Evolutionary conservation across 2,888 invertebrate species (phyloP).

Genomic region (Scaptomyza tumidula): DNA sequence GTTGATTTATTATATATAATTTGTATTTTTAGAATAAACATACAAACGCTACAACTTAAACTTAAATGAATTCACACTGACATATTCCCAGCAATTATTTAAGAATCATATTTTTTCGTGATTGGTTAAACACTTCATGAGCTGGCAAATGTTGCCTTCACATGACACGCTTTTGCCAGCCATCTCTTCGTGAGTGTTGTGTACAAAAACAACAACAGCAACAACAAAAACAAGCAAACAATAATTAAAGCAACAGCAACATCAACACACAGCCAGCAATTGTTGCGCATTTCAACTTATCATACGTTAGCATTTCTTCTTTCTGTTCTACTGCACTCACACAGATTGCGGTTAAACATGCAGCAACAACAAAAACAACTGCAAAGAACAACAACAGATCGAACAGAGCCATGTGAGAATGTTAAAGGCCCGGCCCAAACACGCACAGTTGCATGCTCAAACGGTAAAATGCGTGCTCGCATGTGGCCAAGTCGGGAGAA

Average conservation of each 20-base stretch:
- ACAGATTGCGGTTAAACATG: constrained; percentile 67
- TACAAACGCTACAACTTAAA: neutral
- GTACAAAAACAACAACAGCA: constrained; percentile 24
- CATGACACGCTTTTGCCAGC: constrained; percentile 53
- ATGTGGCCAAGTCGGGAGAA: constrained; percentile 34
- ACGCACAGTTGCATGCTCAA: constrained; percentile 62
- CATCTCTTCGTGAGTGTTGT: constrained; percentile 36
- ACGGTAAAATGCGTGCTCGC: constrained; percentile 75
- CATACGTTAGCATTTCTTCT: constrained; percentile 55
- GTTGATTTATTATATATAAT: too few relatives aligned
- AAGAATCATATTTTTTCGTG: neutral
- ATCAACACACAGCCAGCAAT: constrained; percentile 37
- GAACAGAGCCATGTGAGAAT: constrained; percentile 43
- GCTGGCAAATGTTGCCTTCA: constrained; percentile 55
- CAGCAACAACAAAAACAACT: constrained; percentile 19
- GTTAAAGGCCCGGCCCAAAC: constrained; percentile 55
- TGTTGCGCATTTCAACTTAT: constrained; percentile 59
- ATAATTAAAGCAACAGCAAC: constrained; percentile 7
- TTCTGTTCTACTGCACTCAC: constrained; percentile 52
- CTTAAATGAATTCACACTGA: too few relatives aligned
- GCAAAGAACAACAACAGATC: constrained; percentile 21
- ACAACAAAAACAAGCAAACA: constrained; percentile 9
- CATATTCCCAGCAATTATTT: neutral
- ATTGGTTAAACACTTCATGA: constrained; percentile 38
- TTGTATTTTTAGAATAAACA: too few relatives aligned